Base-by-base conservation (phyloP, 2,888 invertebrate genomes). In the Blomia tropicalis region DNA sequence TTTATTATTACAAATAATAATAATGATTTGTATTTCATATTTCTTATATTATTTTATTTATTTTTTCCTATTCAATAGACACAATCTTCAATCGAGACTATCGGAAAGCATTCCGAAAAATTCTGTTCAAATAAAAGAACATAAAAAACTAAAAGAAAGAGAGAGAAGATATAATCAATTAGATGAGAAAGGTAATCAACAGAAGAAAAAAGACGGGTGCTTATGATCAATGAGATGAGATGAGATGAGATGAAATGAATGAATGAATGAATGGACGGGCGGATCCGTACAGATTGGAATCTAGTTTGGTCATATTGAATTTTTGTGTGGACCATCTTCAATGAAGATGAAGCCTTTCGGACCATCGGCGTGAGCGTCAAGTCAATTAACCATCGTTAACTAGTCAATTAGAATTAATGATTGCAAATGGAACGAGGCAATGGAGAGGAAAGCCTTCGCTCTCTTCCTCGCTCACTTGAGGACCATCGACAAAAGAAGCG, bases 41-140 rank as follows among this genome's bases (percentile, higher is more conserved):
- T 14, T 41, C n/a, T 41, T 41, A 14, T 41, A 17, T 41, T 41
- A 14, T 41, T 41, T 93, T 60, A 93, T 93, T 76, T 92, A 92
- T 65, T 47, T 47, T 7, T 27, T n/a, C n/a, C 51, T 27, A 14
- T n/a, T 74, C 77, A 71, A 92, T 92, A 71, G 93, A 93, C 76
- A 93, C 92, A 64, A 90, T 93, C 72, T 93, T 93, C 77, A 93
- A 93, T 77, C 88, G 92, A 79, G 93, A 95, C 79, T 95, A 95
- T 77, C 82, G 92, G 69, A 81, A 89, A 71, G 93, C 93, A 66
- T 95, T 95, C 75, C 82, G 91, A 69, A 83, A 91, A 75, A 92
- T 95, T 77, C 79, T 95, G 75, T 92, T 89, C 77, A 91, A 90
- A 83, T 47, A 47, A 47, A n/a, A 41, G 41, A 41, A 14, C 14